Evolutionary conservation across 2,113 vertebrate species (phyloP), one percentile per base, ranked within the genome.

Genomic region (Etheostoma spectabile): DNA sequence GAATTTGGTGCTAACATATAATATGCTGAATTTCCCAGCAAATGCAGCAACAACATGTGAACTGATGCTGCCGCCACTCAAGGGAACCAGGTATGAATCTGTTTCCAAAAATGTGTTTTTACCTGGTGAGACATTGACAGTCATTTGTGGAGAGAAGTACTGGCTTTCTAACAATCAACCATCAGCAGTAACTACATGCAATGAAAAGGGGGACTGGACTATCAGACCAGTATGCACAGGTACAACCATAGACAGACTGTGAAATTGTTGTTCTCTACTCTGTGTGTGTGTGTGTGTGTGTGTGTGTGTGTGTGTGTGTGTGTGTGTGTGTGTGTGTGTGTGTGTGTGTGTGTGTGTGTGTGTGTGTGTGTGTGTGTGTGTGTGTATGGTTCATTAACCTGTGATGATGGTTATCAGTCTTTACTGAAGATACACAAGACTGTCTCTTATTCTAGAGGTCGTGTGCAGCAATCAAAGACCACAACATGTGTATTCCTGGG

Each of bases 151-250:
- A 24, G 0, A 57, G 0, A 49, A 0, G 0, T 6, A 38, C 79
- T 78, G 62, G 61, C 35, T 88, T 35, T 0, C 0, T 1, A 0
- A 1, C 1, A 0, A 0, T 2, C 1, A 0, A 11, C 0, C 33
- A 2, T 55, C 60, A 60, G 1, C 6, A 49, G n/a, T 16, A 2
- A 6, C 21, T 1, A 79, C 5, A 13, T 95, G 91, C 45, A 0
- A 49, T 0, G 0, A 6, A 0, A 0, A 62, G 2, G 92, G 91
- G 59, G 0, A 66, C 0, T 95, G 93, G 93, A 14, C 1, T 15
- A 1, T 11, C 0, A 0, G 0, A 1, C 86, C 88, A 0, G 1
- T 42, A 14, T 94, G 94, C 72, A 2, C 53, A 22, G 77, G 94
- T 93, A 93, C 22, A 22, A 46, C n/a, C 19, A 59, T 30, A 30